phyloP scores from a whole-genome alignment of 1,140 invertebrate genomes.

The Megalopta genalis region DNA sequence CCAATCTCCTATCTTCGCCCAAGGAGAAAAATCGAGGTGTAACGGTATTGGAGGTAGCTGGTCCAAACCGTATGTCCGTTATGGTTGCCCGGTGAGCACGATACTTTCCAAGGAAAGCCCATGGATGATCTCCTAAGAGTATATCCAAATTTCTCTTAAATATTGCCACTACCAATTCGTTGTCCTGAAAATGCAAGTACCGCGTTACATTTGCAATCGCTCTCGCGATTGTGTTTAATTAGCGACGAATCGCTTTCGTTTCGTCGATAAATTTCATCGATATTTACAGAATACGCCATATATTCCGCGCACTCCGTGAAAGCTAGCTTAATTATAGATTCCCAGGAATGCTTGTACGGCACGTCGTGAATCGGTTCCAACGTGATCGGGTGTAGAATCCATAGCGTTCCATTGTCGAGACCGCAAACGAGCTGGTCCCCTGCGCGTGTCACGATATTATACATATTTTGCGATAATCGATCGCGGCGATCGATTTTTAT shows the following conservation, averaged over 20 bases:
- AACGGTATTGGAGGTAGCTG: slow-evolving; percentile 54
- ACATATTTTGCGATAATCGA: too few relatives aligned
- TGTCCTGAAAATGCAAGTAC: slow-evolving; percentile 72
- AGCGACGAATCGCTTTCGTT: too few relatives aligned
- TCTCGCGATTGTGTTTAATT: neutral
- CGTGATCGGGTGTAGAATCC: slow-evolving; percentile 81
- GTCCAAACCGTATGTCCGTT: slow-evolving; percentile 79
- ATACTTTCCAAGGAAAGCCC: slow-evolving; percentile 82
- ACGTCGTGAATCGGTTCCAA: slow-evolving; percentile 76
- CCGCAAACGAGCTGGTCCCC: slow-evolving; percentile 74
- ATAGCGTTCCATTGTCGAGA: slow-evolving; percentile 79
- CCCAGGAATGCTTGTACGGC: slow-evolving; percentile 77
- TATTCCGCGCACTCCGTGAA: slow-evolving; percentile 80
- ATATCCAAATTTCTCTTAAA: slow-evolving; percentile 63
- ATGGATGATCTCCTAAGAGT: slow-evolving; percentile 50
- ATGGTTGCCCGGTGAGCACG: slow-evolving; percentile 81
- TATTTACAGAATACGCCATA: slow-evolving; percentile 81
- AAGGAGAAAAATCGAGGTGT: slow-evolving; percentile 81
- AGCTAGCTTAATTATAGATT: slow-evolving; percentile 77
- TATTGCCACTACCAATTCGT: slow-evolving; percentile 78
- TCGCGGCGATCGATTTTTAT: too few relatives aligned
- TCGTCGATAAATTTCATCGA: slow-evolving; percentile 4
- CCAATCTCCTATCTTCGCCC: slow-evolving; percentile 83
- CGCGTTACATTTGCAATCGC: neutral
- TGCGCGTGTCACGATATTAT: too few relatives aligned